Evolutionary conservation across 1,140 invertebrate species (phyloP).

Genomic region (Pantala flavescens): DNA sequence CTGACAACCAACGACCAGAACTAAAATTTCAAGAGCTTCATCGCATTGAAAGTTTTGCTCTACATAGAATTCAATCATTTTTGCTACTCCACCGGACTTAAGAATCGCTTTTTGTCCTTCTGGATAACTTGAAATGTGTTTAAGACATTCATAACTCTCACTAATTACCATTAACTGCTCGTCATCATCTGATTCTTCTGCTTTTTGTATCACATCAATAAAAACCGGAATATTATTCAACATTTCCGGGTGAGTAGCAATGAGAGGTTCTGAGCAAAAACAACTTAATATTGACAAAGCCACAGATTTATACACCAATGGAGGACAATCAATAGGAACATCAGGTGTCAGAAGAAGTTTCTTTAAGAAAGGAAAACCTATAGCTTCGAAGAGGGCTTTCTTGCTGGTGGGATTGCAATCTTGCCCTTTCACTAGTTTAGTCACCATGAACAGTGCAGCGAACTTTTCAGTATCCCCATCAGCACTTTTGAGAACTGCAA

Average conservation of each 20-base stretch:
- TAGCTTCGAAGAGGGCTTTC: slow-evolving; percentile 74
- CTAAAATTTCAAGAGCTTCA: slow-evolving; percentile 67
- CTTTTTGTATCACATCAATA: slow-evolving; percentile 66
- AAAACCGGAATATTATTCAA: slow-evolving; percentile 67
- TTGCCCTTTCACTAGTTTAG: slow-evolving; percentile 70
- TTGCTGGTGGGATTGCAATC: slow-evolving; percentile 60
- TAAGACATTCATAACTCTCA: slow-evolving; percentile 74
- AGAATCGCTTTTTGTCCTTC: slow-evolving; percentile 64
- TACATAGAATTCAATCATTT: slow-evolving; percentile 67
- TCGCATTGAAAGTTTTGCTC: slow-evolving; percentile 78
- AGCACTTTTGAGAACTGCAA: slow-evolving; percentile 61
- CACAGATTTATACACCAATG: slow-evolving; percentile 78
- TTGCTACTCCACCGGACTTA: slow-evolving; percentile 60
- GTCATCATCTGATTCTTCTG: slow-evolving; percentile 64
- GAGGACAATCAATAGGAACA: slow-evolving; percentile 70
- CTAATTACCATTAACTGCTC: slow-evolving; percentile 78
- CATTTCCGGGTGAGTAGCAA: slow-evolving; percentile 71
- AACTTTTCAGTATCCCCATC: slow-evolving; percentile 82
- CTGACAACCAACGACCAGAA: slow-evolving; percentile 54
- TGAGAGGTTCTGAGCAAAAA: slow-evolving; percentile 66
- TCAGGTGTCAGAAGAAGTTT: slow-evolving; percentile 62
- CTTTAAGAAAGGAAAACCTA: slow-evolving; percentile 73
- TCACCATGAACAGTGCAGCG: slow-evolving; percentile 80
- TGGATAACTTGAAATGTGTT: slow-evolving; percentile 59
- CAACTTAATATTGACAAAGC: slow-evolving; percentile 71